Evolutionary conservation across 2,888 invertebrate genomes (phyloP), one percentile per base, ranked within the genome.

Genomic region (Laothoe populi): DNA sequence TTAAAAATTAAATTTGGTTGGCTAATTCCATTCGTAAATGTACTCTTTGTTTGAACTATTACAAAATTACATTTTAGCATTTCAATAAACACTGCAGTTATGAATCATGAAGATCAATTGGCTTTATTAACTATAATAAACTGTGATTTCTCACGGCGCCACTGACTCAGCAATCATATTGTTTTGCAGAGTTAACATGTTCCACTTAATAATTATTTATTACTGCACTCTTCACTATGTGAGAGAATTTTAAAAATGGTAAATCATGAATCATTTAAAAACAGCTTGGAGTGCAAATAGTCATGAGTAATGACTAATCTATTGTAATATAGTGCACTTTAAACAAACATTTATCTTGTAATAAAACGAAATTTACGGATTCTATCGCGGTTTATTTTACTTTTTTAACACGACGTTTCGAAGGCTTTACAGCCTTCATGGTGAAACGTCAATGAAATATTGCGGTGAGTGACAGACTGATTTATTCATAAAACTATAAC

Each of bases 81-180:
- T 11, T 31, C 16, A n/a, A 35, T 35, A 21, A 4, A 53, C 53
- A 35, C 35, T 53, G 53, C 53, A 35, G 19, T 53, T 35, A 53
- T 53, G 53, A 53, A 31, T 53, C 53, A 53, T 35, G 0, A 1
- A 31, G 19, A 35, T 19, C 35, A 53, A 53, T 53, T 53, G 35
- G 19, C 53, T 53, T 53, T 53, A 35, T 53, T 53, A 35, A 35
- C 53, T 19, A 19, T 53, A 35, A 53, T 35, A 53, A 53, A 53
- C 35, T 53, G 16, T 31, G 53, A 35, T 53, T 44, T 53, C 53
- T 53, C 53, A 53, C 19, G 53, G 19, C 35, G 31, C 53, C 19
- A 0, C 19, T 53, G 35, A 53, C 11, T 53, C 53, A 53, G 21
- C 53, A 35, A 11, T 53, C 16, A 4, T 19, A 49, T 53, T 53